Percentiles rank a stretch among this genome's conserved stretches.
Evolutionary conservation across 2,113 vertebrate genomes (phyloP).

Genomic region (Brevimyrus niger): DNA sequence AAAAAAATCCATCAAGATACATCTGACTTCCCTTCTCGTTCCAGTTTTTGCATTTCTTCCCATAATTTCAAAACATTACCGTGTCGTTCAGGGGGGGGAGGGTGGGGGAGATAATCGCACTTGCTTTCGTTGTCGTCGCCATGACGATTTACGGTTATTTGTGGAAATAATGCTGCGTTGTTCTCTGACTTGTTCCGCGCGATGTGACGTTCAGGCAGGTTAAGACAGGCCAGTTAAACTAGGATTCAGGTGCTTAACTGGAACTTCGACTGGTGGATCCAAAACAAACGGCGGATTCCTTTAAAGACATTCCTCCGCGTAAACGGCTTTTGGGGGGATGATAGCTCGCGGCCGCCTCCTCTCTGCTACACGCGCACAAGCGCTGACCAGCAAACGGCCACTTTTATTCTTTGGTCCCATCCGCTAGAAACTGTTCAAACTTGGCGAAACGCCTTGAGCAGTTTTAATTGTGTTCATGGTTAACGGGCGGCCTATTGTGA

Average conservation of each 20-base stretch:
- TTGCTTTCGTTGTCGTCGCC: background rate
- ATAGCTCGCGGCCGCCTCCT: background rate
- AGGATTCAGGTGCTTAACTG: slow-evolving; percentile 4
- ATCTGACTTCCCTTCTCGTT: background rate
- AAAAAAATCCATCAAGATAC: background rate
- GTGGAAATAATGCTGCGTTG: slow-evolving; percentile 14
- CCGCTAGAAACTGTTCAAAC: background rate
- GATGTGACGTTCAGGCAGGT: slow-evolving; percentile 29
- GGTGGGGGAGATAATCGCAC: background rate
- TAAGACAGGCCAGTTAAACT: slow-evolving; percentile 22
- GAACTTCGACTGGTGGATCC: slow-evolving; percentile 15
- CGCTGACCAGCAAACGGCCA: background rate
- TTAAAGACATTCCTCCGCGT: slow-evolving; percentile 1
- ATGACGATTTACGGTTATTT: background rate
- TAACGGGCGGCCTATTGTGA: background rate
- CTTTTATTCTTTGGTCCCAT: background rate
- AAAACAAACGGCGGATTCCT: background rate
- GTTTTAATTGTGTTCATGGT: background rate
- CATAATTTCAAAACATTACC: background rate
- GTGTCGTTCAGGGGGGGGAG: background rate
- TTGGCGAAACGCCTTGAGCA: background rate
- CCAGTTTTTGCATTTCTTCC: background rate
- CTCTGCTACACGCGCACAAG: background rate
- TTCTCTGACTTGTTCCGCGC: slow-evolving; percentile 18
- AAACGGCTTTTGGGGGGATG: background rate